Percentiles rank a stretch among this genome's conserved stretches.
These are phyloP conservation scores for Galaxias olidus DNA, from an alignment of 2,797 vertebrate genomes.

Conservation along the genomic window DNA sequence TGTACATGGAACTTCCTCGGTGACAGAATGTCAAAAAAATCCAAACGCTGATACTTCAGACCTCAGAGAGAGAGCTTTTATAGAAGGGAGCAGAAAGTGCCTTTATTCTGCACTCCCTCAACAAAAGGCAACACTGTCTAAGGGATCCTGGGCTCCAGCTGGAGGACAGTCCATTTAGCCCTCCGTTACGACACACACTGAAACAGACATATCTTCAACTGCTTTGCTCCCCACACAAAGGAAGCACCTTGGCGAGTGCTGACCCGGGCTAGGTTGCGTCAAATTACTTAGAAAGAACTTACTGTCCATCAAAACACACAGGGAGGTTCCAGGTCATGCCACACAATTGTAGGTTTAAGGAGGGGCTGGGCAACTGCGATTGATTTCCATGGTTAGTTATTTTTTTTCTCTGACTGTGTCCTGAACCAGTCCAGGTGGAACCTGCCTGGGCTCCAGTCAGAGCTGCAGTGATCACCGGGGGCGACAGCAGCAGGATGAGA, in stretches of 20 bases:
- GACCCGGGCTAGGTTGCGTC: constrained; percentile 45
- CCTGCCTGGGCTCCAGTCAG: constrained; percentile 37
- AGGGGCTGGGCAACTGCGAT: constrained; percentile 51
- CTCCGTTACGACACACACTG: constrained; percentile 29
- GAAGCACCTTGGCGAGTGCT: constrained; percentile 13
- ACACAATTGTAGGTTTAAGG: constrained; percentile 53
- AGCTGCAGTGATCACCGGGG: constrained; percentile 62
- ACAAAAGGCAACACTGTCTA: constrained; percentile 45
- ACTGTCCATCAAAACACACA: constrained; percentile 51
- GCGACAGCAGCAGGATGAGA: constrained; percentile 74
- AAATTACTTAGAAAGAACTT: constrained; percentile 52
- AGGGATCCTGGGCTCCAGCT: constrained; percentile 52
- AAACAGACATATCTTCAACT: constrained; percentile 34
- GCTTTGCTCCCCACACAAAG: constrained; percentile 39
- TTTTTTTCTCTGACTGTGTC: constrained; percentile 62
- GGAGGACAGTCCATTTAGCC: constrained; percentile 20
- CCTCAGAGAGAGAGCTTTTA: constrained; percentile 28
- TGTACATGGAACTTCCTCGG: constrained; percentile 45
- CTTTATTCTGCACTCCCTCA: constrained; percentile 41
- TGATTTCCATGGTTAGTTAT: constrained; percentile 69
- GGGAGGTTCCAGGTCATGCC: constrained; percentile 64
- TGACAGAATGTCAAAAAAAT: constrained; percentile 52
- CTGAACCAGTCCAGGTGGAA: constrained; percentile 63
- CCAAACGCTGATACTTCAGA: constrained; percentile 57
- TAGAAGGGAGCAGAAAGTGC: constrained; percentile 22